Base-by-base conservation (phyloP, 2,888 invertebrate species). In the Danaus chrysippus region DNA sequence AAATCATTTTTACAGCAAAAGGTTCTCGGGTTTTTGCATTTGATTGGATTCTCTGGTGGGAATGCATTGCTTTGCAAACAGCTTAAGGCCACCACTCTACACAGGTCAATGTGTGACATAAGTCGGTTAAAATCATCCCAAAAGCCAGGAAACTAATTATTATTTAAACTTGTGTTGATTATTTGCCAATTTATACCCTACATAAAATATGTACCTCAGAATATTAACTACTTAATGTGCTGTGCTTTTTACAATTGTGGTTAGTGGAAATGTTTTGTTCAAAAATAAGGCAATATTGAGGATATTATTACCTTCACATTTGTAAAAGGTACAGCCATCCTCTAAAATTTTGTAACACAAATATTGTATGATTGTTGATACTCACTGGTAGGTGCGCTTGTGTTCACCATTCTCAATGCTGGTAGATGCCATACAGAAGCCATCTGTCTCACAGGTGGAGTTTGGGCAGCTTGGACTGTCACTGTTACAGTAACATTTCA, bases 401-500 rank as follows among this genome's bases (percentile, higher is more conserved):
- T 92, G 90, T 59, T 84, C 84, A 56, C 92, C 94, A 75, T 93
- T 93, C 59, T 93, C 92, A 12, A 93, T 79, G 67, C 93, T 93
- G 66, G 95, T 94, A 61, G 96, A 95, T 3, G 97, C 96, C 76
- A 95, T 97, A 83, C 97, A 97, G 79, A 94, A 95, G 53, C 97
- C 97, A 86, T 97, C 96, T 5, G 97, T 97, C 82, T 94, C 94
- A 86, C 97, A 97, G 42, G 96, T 96, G 77, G 93, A 91, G 81
- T 97, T 96, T 59, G 92, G 92, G 12, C 94, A 93, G 69, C 91
- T 89, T 77, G 95, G 95, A 75, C 95, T 93, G 78, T 96, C 95
- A 77, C 95, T 94, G 85, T 97, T 97, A 90, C 97, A 97, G 86
- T 95, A 95, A 84, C 97, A 97, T 87, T 95, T 95, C 75, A 97